Evolutionary conservation across 2,113 vertebrate species (phyloP).

Genomic region (Sigmodon hispidus): DNA sequence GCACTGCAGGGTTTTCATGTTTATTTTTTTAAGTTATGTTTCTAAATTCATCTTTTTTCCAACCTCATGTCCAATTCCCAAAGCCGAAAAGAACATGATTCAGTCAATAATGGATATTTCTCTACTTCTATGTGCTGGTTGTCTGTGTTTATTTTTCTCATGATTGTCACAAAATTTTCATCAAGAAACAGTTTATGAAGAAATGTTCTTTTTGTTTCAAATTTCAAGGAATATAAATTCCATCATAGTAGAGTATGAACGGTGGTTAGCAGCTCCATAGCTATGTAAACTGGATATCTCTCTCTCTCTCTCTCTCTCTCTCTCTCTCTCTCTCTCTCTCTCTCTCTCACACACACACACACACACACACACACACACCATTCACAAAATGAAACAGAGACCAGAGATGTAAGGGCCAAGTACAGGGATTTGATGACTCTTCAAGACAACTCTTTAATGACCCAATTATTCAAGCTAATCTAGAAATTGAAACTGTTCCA

Average conservation of each 20-base stretch:
- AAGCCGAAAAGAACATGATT: not conserved
- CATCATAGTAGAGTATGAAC: not conserved
- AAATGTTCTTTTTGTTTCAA: not conserved
- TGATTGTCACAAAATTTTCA: not conserved
- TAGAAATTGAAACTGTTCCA: not conserved
- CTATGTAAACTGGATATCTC: not conserved
- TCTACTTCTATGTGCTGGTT: not conserved
- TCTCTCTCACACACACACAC: not conserved
- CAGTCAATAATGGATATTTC: not conserved
- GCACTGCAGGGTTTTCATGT: not conserved
- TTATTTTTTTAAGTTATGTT: too few relatives aligned
- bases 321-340: too few relatives aligned
- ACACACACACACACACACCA: too few relatives aligned
- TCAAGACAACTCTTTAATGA: too few relatives aligned
- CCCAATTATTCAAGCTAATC: not conserved
- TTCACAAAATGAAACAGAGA: too few relatives aligned
- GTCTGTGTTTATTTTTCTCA: not conserved
- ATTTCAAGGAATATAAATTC: not conserved
- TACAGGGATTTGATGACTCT: not conserved
- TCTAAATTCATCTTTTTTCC: not conserved
- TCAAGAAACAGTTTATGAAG: not conserved
- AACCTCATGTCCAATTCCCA: not conserved
- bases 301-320: too few relatives aligned
- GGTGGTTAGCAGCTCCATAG: not conserved
- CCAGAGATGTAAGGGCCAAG: not conserved